Evolutionary conservation across 2,797 vertebrate species (phyloP), one percentile per base, ranked within the genome.

Genomic region (Oryzias sinensis): DNA sequence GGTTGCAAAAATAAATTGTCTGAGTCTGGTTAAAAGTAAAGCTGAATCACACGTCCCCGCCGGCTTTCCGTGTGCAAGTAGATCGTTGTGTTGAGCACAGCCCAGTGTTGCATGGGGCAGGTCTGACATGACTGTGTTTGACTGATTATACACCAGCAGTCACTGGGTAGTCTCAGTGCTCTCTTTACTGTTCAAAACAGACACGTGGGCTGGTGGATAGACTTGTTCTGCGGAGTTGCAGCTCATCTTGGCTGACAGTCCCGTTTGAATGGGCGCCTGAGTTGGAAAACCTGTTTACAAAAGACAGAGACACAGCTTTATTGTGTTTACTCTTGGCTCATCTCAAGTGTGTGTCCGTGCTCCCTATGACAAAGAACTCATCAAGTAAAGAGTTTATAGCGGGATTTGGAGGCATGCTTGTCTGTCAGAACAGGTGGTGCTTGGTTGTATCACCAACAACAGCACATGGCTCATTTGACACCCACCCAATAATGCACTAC

Each of bases 61-160:
- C 13, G 81, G 59, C 43, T 65, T 62, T 64, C 1, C 17, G 68
- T 14, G 49, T 29, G 67, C 68, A 27, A 43, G 65, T 46, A 42
- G 66, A 70, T 63, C 59, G 68, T 65, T 59, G 64, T 72, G 62
- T 64, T 71, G 79, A 80, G 72, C 72, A 69, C 42, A 67, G 76
- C 55, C 20, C 68, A 60, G 70, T 76, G 83, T 85, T 64, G 20
- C 80, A 48, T 74, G 62, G 71, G 58, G 43, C 67, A 63, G 67
- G 73, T 67, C 76, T 81, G 84, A 87, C 82, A 85, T 63, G 73
- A 66, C 65, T 77, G 79, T 82, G 87, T 89, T 89, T 92, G 92
- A 92, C 82, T 85, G 85, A 91, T 91, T 91, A 86, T 92, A 93
- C 92, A 93, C 92, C 85, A 75, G 76, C 62, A 43, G 81, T 82